These are phyloP conservation scores for Florisuga fusca DNA, from an alignment of 2,797 vertebrate genomes.

Conservation along the genomic window DNA sequence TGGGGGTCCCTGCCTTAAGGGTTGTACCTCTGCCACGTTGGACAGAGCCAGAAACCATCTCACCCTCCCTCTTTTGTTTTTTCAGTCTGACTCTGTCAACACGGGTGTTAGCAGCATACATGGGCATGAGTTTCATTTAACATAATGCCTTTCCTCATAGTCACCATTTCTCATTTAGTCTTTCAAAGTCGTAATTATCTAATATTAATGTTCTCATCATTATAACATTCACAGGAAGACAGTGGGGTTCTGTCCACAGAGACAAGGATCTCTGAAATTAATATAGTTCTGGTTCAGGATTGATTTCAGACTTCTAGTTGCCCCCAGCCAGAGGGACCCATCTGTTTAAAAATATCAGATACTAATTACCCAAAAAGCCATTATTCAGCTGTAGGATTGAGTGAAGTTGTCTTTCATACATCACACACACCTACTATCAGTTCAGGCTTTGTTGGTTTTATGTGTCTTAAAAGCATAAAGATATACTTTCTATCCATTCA, in stretches of 20 bases:
- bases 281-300: slow-evolving; percentile 75
- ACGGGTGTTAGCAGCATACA: slow-evolving; percentile 18
- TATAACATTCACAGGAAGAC: slow-evolving; percentile 57
- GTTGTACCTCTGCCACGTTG: not conserved
- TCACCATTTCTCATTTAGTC: slow-evolving; percentile 63
- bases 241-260: slow-evolving; percentile 72
- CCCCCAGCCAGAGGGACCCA: slow-evolving; percentile 72
- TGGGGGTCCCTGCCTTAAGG: not conserved
- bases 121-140: slow-evolving; percentile 25
- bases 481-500: not conserved
- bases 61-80: not conserved
- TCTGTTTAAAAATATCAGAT: slow-evolving; percentile 78
- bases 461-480: not conserved
- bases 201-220: slow-evolving; percentile 78
- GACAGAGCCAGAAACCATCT: not conserved
- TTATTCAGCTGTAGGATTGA: slow-evolving; percentile 64
- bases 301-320: slow-evolving; percentile 76
- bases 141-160: slow-evolving; percentile 29
- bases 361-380: slow-evolving; percentile 74
- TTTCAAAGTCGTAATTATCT: slow-evolving; percentile 75
- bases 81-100: slow-evolving; percentile 2
- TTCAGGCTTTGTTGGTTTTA: slow-evolving; percentile 61
- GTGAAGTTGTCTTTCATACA: slow-evolving; percentile 46
- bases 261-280: slow-evolving; percentile 79
- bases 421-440: slow-evolving; percentile 15